A percentile compares a stretch with the other conserved stretches of the same genome.
phyloP scores from a whole-genome alignment of 2,888 invertebrate species.

The Julus scanicus region DNA sequence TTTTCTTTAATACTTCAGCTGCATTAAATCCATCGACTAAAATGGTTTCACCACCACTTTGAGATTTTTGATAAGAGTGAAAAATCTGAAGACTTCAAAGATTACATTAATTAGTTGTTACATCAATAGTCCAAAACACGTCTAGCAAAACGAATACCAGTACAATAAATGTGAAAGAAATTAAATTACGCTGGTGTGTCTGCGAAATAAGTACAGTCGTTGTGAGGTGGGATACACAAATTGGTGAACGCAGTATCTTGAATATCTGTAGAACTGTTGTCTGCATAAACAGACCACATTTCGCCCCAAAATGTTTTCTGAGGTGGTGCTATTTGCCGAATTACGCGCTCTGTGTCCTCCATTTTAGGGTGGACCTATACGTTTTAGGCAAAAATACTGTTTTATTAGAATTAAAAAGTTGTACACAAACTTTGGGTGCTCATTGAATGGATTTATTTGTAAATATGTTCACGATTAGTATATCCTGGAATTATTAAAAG shows the following conservation, averaged over 20 bases:
- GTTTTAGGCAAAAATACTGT: neutral
- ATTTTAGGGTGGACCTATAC: conserved; percentile 65
- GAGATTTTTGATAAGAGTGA: conserved; percentile 47
- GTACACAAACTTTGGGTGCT: neutral
- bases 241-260: conserved; percentile 79
- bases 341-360: conserved; percentile 70
- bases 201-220: conserved; percentile 81
- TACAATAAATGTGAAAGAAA: neutral
- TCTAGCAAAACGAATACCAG: neutral
- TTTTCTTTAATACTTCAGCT: conserved; percentile 71
- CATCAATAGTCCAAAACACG: neutral
- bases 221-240: conserved; percentile 76
- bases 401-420: neutral
- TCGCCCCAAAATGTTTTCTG: conserved; percentile 79
- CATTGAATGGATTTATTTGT: no score
- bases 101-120: conserved; percentile 44
- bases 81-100: conserved; percentile 29
- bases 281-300: conserved; percentile 76
- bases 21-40: conserved; percentile 80
- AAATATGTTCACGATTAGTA: no score
- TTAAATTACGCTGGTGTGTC: conserved; percentile 75
- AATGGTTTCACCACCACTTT: conserved; percentile 76
- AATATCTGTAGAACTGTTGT: conserved; percentile 69
- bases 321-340: conserved; percentile 73
- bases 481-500: no score